phyloP scores from a whole-genome alignment of 2,113 vertebrate genomes.

The Spea multiplicata region DNA sequence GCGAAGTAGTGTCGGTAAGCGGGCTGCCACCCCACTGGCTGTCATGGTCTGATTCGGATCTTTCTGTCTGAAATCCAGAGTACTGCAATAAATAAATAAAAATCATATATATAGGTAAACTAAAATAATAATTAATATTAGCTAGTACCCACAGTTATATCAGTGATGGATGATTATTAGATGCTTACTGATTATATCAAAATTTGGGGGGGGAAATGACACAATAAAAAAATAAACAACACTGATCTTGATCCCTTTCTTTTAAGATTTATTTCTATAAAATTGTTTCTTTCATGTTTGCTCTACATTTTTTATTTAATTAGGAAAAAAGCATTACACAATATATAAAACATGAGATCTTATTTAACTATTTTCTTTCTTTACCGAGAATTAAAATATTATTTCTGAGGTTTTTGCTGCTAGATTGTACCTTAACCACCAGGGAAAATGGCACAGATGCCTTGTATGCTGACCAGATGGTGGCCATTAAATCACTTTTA shows the following conservation, averaged over 20 bases:
- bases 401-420: constrained; percentile 27
- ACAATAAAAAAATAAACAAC: too few species aligned
- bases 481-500: constrained; percentile 81
- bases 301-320: neutral
- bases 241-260: too few species aligned
- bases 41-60: constrained; percentile 90
- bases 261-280: neutral
- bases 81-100: constrained; percentile 69
- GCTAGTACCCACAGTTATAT: too few species aligned
- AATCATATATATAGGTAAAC: neutral
- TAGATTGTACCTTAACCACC: constrained; percentile 70
- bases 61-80: constrained; percentile 85
- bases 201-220: too few species aligned
- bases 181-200: too few species aligned
- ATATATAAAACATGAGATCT: neutral
- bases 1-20: constrained; percentile 82
- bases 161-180: too few species aligned
- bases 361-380: constrained; percentile 19
- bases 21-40: constrained; percentile 94
- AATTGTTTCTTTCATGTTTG: neutral
- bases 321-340: neutral
- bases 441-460: constrained; percentile 69
- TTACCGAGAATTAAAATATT: constrained; percentile 29
- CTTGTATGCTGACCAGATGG: constrained; percentile 70
- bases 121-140: too few species aligned